Evolutionary conservation across 2,888 invertebrate species (phyloP), one percentile per base, ranked within the genome.

Genomic region (Crematogaster levior): DNA sequence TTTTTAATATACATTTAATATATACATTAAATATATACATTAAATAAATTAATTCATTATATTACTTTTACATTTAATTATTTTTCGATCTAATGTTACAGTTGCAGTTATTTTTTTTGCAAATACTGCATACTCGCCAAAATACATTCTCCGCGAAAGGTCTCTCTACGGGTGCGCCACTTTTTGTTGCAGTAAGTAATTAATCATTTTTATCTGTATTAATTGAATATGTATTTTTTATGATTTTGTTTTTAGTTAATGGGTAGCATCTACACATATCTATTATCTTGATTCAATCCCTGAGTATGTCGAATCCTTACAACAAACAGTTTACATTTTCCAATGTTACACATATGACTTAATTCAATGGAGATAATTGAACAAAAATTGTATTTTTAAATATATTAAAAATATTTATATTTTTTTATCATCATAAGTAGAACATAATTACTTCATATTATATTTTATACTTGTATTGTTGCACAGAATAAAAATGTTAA

Each of bases 201-300:
- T 10, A 15, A 48, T 46, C 7, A 43, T 58, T 43, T 24, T 58
- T 24, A 1, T 3, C 15, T 68, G 15, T 21, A 15, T 18, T 70
- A 34, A 70, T 40, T 56, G 6, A 56, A 27, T 24, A 21, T 40
- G 30, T 70, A 24, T 37, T 53, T 2, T 24, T 18, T 18, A 12
- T 56, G 21, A 70, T 70, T 70, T 18, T 40, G 6, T 53, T 91
- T 87, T 6, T 60, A 93, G 93, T 89, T 93, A 43, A 77, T 89
- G 6, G 90, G 90, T n/a, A 91, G 91, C 18, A 88, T 93, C 21
- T 82, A 85, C 2, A 91, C 91, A 6, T 93, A 93, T 83, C 80
- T 92, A 21, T 80, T 93, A 92, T 93, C 37, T 84, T 93, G 15
- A 89, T 92, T 60, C 93, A 93, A 85, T 92, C 89, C 48, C 4